Evolutionary conservation across 1,140 invertebrate species (phyloP), one percentile per base, ranked within the genome.

Genomic region (Drosophila bocki): DNA sequence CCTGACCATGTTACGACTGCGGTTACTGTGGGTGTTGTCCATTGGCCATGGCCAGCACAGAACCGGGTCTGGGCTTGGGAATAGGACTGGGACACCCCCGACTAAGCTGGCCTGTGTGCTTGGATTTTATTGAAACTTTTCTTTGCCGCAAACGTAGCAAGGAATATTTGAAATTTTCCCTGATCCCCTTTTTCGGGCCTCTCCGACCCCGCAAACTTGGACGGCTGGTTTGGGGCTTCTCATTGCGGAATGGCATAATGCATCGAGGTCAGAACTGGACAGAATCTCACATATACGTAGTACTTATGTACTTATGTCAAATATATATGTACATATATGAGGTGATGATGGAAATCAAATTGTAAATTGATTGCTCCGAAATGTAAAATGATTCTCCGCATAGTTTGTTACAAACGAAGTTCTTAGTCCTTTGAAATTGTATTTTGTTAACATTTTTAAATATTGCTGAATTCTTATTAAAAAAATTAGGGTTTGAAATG

Each of bases 91-190:
- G n/a, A 51, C 29, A 19, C 45, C 39, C 56, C 42, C 57, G 60
- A 60, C 85, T 81, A 81, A 85, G 85, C 81, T 65, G 67, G 69
- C 63, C 71, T 78, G 59, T 80, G 61, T 81, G 78, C 75, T 86
- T 86, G 82, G 67, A 76, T 90, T 90, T 86, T 85, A 90, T 90
- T 90, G 85, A 90, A 90, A 86, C 82, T 79, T 90, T 78, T 91
- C 88, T 77, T 82, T 85, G 83, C 84, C 75, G 78, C 74, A 62
- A 85, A 79, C 68, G 71, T 78, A 58, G 83, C 58, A 88, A 81
- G 85, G 81, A 79, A 90, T 85, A 82, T 91, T 90, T 85, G 70
- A 82, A 85, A 85, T 82, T 69, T 70, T 56, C 50, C 50, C 29
- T 19, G 12, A 35, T 26, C 33, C 22, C 37, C 37, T 8, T 17